phyloP scores from a whole-genome alignment of 2,888 invertebrate genomes.

The Volucella bombylans region DNA sequence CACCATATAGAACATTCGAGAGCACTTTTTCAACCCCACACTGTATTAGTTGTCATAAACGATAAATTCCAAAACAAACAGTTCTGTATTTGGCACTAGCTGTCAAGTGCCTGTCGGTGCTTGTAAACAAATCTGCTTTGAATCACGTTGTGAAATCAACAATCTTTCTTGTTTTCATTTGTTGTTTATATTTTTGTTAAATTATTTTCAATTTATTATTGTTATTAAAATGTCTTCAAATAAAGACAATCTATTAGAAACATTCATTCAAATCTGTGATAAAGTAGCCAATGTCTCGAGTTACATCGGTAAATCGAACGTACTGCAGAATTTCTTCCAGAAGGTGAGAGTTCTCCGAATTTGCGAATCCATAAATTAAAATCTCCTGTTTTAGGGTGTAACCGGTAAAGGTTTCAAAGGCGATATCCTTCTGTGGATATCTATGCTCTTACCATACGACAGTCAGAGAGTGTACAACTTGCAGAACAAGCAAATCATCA shows the following conservation, averaged over 20 bases:
- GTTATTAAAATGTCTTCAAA: constrained; percentile 61
- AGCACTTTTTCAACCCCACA: constrained; percentile 84
- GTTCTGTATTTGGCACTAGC: background rate
- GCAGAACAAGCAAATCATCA: constrained; percentile 94
- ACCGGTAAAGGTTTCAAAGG: constrained; percentile 88
- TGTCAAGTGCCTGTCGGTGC: background rate
- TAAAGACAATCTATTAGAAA: constrained; percentile 89
- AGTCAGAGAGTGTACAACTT: constrained; percentile 94
- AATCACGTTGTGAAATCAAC: constrained; percentile 27
- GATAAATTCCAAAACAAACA: constrained; percentile 13
- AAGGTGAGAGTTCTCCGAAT: constrained; percentile 81
- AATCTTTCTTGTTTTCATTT: background rate
- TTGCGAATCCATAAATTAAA: constrained; percentile 37
- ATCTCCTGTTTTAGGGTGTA: constrained; percentile 81
- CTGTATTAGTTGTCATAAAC: constrained; percentile 85
- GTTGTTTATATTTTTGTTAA: constrained; percentile 12
- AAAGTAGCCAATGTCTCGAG: constrained; percentile 90
- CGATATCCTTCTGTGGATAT: constrained; percentile 90
- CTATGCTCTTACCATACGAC: constrained; percentile 91
- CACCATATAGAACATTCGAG: too few species aligned
- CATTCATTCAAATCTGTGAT: constrained; percentile 90
- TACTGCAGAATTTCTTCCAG: constrained; percentile 87
- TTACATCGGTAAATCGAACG: constrained; percentile 91
- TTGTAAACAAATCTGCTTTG: constrained; percentile 13
- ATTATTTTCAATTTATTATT: constrained; percentile 12